phyloP scores from a whole-genome alignment of 2,797 vertebrate species.

The Lemur catta region DNA sequence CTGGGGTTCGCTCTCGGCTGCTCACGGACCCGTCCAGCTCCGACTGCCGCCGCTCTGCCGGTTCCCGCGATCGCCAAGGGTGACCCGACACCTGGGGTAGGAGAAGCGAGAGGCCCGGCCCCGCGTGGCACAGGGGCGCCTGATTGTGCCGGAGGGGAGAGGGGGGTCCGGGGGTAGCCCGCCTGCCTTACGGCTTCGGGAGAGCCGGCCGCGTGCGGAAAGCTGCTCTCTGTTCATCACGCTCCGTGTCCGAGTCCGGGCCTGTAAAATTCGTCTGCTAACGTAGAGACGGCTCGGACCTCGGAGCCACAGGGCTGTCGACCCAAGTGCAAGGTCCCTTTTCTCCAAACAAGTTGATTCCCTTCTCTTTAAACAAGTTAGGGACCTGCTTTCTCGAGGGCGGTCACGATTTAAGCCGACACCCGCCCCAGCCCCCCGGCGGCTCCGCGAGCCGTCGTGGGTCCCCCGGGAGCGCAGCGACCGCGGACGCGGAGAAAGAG shows the following conservation, averaged over 20 bases:
- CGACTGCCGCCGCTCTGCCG: neutral
- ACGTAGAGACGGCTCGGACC: too few species aligned
- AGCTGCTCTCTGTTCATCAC: neutral
- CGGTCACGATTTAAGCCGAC: neutral
- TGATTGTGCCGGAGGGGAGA: neutral
- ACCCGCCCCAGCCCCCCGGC: neutral
- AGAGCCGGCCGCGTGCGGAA: fast-evolving
- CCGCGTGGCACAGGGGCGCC: fast-evolving
- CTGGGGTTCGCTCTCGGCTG: fast-evolving
- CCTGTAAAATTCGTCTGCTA: neutral
- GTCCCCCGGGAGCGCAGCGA: neutral
- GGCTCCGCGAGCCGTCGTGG: neutral
- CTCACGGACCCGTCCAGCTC: neutral
- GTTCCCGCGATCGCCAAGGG: neutral
- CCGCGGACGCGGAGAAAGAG: neutral
- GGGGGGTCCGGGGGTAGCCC: neutral
- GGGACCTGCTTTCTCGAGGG: neutral
- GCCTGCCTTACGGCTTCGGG: neutral
- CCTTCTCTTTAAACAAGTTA: neutral
- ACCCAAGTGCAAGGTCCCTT: too few species aligned
- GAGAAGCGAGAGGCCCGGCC: neutral
- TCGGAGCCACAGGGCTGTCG: neutral
- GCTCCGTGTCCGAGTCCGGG: neutral
- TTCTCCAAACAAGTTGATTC: neutral
- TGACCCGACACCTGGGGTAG: too few species aligned